Conservation (phyloP, 2,888 invertebrate genomes). For the Adelphocoris suturalis region DNA sequence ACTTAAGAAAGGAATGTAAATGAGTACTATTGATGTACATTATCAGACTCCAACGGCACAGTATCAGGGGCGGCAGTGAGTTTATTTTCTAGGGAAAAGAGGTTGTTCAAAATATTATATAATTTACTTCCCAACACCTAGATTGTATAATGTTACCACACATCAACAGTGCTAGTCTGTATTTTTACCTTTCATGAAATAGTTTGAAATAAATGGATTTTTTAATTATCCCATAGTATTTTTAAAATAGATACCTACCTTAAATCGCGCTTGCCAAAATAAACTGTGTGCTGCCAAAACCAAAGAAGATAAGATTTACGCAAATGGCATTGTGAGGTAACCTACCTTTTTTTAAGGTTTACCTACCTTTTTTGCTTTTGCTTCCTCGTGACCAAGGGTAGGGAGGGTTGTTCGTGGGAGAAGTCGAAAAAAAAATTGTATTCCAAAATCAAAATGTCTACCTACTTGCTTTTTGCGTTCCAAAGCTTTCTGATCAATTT, state of each 20-base stretch:
- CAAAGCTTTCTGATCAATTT: too few species aligned
- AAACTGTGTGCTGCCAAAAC: too few species aligned
- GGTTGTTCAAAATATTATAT: background rate
- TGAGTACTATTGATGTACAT: background rate
- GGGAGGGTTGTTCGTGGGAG: too few species aligned
- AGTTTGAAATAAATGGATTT: conserved; percentile 42
- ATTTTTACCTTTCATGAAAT: conserved; percentile 25
- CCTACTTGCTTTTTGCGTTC: too few species aligned
- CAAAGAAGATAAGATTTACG: too few species aligned
- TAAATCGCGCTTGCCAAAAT: too few species aligned
- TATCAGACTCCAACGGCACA: background rate
- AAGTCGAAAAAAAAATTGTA: too few species aligned
- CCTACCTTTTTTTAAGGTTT: too few species aligned
- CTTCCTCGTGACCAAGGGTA: too few species aligned
- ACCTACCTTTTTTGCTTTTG: too few species aligned
- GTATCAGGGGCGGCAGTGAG: background rate
- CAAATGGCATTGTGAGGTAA: too few species aligned
- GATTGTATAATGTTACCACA: background rate
- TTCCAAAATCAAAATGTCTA: too few species aligned
- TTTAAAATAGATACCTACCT: background rate
- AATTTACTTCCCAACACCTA: conserved; percentile 1
- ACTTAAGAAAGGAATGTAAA: background rate
- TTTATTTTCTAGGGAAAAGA: background rate
- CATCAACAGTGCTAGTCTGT: conserved; percentile 1
- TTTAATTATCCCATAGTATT: conserved; percentile 10